Base-by-base conservation (phyloP, 2,888 invertebrate species). In the Antheraea assamensis region DNA sequence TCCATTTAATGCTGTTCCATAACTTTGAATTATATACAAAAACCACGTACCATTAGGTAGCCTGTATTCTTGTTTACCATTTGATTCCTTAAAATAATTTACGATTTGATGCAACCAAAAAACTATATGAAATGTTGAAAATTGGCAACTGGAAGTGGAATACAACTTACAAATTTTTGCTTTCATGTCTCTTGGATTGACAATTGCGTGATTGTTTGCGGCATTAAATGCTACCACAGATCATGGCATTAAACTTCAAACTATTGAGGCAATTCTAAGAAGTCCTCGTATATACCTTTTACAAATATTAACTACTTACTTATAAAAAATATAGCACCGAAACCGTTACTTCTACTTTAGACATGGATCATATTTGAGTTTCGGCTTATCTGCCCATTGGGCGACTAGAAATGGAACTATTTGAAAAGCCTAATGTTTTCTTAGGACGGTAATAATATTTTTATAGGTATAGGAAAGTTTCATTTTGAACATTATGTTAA, bases 391-490 rank as follows among this genome's bases (percentile, higher is more conserved):
- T 58, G 73, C 21, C 70, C 73, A 73, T 19, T 47, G 73, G 70
- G 17, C 70, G 73, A 73, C 52, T 70, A 35, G 8, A 58, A 61
- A 71, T 68, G 35, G 52, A 76, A 79, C 81, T 80, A 84, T 86
- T 85, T 83, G 82, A 68, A 35, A 35, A n/a, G 81, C 35, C 74
- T 75, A 80, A 74, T 86, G 83, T 86, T 86, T 83, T 85, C 81
- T 86, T 86, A 85, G 85, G 86, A 83, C 80, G 80, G 55, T 58
- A 73, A 70, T 70, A 73, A 70, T 70, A 73, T 73, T 42, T 70
- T 73, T 73, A 70, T 52, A 73, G n/a, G n/a, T 73, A 27, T 47
- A 64, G 47, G 7, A 70, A 55, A 24, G n/a, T 55, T 70, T 55
- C 73, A 68, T 72, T 72, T 68, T 70, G 73, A 73, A 73, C 58